Conservation (phyloP, 2,113 vertebrate species). For the Sylvilagus bachmani region DNA sequence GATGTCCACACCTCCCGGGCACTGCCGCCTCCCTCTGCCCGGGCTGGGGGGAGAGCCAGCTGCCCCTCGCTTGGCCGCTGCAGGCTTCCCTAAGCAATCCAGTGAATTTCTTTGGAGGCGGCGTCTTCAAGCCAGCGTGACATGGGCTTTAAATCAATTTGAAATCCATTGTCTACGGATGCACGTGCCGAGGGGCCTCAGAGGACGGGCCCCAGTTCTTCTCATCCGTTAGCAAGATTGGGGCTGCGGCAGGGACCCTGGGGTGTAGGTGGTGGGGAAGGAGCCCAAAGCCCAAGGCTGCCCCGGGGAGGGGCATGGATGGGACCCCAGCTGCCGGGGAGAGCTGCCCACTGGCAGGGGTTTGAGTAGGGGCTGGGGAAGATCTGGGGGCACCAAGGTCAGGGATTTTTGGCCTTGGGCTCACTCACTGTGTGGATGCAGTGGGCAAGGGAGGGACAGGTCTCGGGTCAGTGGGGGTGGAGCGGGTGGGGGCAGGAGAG, state of each 20-base stretch:
- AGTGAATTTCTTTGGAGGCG: conserved; percentile 68
- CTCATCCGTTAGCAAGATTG: conserved; percentile 41
- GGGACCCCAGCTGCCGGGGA: neutral
- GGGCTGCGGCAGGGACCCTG: neutral
- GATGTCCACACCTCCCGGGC: rapidly evolving
- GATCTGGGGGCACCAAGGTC: neutral
- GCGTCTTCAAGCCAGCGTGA: conserved; percentile 73
- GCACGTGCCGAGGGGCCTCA: neutral
- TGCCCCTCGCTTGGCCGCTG: neutral
- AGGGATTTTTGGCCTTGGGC: neutral
- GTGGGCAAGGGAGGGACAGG: neutral
- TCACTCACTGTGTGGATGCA: neutral
- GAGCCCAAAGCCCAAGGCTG: no score
- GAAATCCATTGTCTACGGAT: conserved; percentile 77
- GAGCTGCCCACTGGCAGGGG: neutral
- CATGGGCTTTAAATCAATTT: conserved; percentile 79
- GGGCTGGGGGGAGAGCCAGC: rapidly evolving
- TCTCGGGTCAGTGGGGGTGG: neutral
- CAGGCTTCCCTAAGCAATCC: neutral
- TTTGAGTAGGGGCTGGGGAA: neutral
- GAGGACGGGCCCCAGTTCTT: conserved; percentile 60
- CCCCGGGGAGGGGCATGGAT: rapidly evolving
- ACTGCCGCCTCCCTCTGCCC: no score
- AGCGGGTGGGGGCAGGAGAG: neutral
- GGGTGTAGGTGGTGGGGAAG: rapidly evolving